Base-by-base conservation (phyloP, 1,140 invertebrate species). In the Macrotrachela quadricornifera region DNA sequence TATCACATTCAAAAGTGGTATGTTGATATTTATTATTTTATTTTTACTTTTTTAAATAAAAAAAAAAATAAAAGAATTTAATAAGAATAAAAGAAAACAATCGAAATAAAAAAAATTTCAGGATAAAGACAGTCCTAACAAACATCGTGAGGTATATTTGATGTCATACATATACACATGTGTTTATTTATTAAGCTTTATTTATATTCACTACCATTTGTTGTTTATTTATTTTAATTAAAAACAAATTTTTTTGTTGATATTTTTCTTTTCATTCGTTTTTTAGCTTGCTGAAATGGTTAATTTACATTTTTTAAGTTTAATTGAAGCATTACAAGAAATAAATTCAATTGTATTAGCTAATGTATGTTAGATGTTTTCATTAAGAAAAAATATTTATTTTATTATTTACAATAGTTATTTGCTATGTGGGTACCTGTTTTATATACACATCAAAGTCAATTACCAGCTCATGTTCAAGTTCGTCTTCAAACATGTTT, bases 321-420 rank as follows among this genome's bases (percentile, higher is more conserved):
- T 96, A 45, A 77, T 99, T 66, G 92, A 99, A 72, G 85, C 87
- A 0, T 71, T 97, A 9, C 75, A 94, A 59, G 91, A 96, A 68
- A 90, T 86, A 60, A 85, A 90, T 66, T 91, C 86, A 1, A 84
- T 85, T 17, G 78, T 94, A 16, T 74, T 97, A 8, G 68, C 70
- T 37, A 73, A 75, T 61, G 65, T 70, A 61, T 46, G 49, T 16
- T 2, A 45, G 6, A 6, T 15, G 10, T 46, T 42, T 30, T 40
- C 15, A 46, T 16, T 38, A 16, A 43, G n/a, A n/a, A n/a, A n/a
- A n/a, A n/a, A n/a, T n/a, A n/a, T n/a, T n/a, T n/a, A n/a, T 41
- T 39, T 37, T 16, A 46, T 14, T 49, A 6, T 6, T 12, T 2
- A 30, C 38, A 50, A 16, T 39, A 73, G 72, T 56, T 77, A 14